Percentiles rank a stretch among this genome's conserved stretches.
phyloP scores from a whole-genome alignment of 2,888 invertebrate genomes.

The Sinhomidia bicolor region DNA sequence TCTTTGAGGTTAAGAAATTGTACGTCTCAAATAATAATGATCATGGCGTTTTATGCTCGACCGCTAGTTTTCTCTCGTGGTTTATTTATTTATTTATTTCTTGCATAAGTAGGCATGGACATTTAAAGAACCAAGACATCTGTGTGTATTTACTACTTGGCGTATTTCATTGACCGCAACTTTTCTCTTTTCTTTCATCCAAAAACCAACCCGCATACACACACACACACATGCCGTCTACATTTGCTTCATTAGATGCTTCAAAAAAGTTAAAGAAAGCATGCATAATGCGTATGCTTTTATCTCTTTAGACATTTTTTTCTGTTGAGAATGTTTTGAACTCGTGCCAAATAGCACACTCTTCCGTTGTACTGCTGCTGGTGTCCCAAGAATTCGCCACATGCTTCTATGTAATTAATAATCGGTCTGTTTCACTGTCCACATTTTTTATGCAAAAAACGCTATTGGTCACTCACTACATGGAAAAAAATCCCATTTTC shows the following conservation, averaged over 20 bases:
- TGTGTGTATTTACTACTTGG: background rate
- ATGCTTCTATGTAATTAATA: conserved; percentile 44
- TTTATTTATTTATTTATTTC: too few species aligned
- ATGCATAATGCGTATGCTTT: background rate
- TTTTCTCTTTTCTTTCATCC: too few species aligned
- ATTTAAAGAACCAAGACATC: too few species aligned
- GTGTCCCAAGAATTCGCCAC: conserved; percentile 32
- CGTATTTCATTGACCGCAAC: conserved; percentile 25
- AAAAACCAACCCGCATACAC: too few species aligned
- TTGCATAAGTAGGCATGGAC: too few species aligned
- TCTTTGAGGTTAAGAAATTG: too few species aligned
- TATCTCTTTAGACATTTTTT: background rate
- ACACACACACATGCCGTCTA: too few species aligned
- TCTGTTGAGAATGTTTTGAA: conserved; percentile 33
- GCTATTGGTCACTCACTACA: background rate
- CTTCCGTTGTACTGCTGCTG: too few species aligned
- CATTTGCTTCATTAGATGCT: background rate
- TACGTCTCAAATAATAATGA: too few species aligned
- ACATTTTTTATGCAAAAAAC: background rate
- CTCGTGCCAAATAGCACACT: conserved; percentile 25
- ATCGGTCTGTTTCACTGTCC: background rate
- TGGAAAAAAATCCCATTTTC: background rate
- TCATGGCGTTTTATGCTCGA: too few species aligned
- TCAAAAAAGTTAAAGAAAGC: background rate
- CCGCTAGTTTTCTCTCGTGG: too few species aligned